A percentile compares a stretch with the other conserved stretches of the same genome.
phyloP scores from a whole-genome alignment of 2,888 invertebrate species.

The Strigamia transsilvanica region DNA sequence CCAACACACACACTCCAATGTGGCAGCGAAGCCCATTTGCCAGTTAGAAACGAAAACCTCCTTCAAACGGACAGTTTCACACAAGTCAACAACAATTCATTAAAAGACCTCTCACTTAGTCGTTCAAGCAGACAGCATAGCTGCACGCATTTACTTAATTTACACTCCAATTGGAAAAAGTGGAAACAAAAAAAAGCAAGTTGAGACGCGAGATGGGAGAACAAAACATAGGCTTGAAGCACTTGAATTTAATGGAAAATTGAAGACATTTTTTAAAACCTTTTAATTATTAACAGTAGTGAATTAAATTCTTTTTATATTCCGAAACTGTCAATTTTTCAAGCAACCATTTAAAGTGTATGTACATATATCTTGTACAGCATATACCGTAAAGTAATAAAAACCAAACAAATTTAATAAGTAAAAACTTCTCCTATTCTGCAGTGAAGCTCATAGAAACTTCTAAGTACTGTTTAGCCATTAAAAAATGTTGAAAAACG shows the following conservation, averaged over 20 bases:
- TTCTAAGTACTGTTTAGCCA: no score
- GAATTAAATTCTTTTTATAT: neutral
- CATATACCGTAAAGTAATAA: no score
- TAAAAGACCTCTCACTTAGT: conserved; percentile 26
- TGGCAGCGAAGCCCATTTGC: conserved; percentile 30
- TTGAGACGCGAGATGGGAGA: neutral
- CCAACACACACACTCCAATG: conserved; percentile 13
- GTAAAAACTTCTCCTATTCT: no score
- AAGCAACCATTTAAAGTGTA: no score
- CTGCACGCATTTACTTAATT: conserved; percentile 20
- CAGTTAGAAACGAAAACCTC: conserved; percentile 21
- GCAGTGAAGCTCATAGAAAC: no score
- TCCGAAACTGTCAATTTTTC: no score
- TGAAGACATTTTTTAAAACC: neutral
- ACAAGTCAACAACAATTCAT: conserved; percentile 30
- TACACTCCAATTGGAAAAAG: conserved; percentile 1
- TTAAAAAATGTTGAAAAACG: no score
- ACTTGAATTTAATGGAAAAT: conserved; percentile 7
- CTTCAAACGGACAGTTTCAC: conserved; percentile 30
- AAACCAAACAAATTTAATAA: no score
- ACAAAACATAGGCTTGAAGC: neutral
- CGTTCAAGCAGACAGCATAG: conserved; percentile 21
- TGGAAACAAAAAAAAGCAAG: neutral
- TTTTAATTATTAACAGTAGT: neutral
- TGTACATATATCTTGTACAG: no score